Conservation (phyloP, 2,797 vertebrate species). For the Crypturellus tataupa region DNA sequence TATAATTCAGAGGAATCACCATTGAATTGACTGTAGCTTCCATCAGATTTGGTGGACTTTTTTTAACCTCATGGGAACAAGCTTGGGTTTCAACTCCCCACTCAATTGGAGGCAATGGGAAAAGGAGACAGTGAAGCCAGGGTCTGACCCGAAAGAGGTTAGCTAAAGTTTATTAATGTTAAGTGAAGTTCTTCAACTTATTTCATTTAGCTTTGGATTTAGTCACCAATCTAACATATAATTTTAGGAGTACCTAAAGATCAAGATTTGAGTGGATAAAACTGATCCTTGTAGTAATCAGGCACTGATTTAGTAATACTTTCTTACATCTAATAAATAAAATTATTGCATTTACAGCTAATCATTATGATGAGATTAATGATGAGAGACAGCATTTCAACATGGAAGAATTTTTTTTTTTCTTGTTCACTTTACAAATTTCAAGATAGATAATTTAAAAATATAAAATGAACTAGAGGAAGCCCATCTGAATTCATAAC, state of each 20-base stretch:
- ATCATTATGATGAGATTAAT: background rate
- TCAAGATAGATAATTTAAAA: background rate
- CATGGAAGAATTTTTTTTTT: background rate
- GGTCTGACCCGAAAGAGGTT: background rate
- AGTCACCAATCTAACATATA: background rate
- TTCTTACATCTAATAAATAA: background rate
- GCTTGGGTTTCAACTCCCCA: background rate
- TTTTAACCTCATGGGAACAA: background rate
- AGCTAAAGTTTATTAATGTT: background rate
- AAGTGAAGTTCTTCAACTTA: background rate
- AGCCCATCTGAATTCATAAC: background rate
- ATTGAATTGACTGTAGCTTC: accelerated
- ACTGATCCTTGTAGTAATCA: background rate
- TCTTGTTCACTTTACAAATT: background rate
- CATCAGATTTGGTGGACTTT: background rate
- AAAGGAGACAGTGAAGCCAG: background rate
- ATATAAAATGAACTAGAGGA: background rate
- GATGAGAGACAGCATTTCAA: background rate
- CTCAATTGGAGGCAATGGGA: background rate
- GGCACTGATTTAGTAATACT: background rate
- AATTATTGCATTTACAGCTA: background rate
- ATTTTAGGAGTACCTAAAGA: background rate
- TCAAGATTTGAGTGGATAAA: background rate
- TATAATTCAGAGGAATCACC: background rate
- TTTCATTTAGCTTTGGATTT: background rate